phyloP scores from a whole-genome alignment of 2,888 invertebrate species.

The Drosophila mercatorum region DNA sequence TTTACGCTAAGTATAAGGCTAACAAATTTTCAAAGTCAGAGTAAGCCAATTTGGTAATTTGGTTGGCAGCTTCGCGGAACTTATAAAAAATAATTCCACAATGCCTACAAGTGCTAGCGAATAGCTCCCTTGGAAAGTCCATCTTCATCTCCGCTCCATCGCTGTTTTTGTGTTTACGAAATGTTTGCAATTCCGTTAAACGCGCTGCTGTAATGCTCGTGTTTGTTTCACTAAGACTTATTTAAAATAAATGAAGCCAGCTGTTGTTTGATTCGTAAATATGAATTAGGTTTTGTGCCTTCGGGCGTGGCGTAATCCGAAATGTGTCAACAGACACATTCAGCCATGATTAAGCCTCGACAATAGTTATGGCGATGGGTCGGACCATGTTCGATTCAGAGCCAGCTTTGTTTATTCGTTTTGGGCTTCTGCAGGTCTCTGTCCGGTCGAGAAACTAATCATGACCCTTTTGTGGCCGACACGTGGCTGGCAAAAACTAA shows the following conservation, averaged over 20 bases:
- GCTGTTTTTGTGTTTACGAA: neutral
- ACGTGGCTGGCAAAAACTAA: conserved; percentile 68
- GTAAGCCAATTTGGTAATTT: conserved; percentile 52
- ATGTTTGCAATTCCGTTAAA: conserved; percentile 1
- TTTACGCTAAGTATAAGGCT: conserved; percentile 13
- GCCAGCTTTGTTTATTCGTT: conserved; percentile 12
- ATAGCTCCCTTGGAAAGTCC: conserved; percentile 17
- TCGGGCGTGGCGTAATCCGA: conserved; percentile 45
- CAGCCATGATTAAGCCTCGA: conserved; percentile 28
- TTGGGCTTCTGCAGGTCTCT: neutral
- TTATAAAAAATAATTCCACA: conserved; percentile 18
- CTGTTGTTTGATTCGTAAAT: conserved; percentile 50
- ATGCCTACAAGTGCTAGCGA: conserved; percentile 1
- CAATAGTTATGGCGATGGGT: conserved; percentile 23
- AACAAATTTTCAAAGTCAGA: conserved; percentile 42
- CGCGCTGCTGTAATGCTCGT: neutral
- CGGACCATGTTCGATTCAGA: conserved; percentile 10
- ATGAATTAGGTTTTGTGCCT: conserved; percentile 46
- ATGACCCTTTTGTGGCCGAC: conserved; percentile 76
- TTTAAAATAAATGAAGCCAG: neutral
- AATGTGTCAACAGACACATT: conserved; percentile 21
- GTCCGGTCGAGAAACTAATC: conserved; percentile 60
- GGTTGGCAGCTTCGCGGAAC: conserved; percentile 11
- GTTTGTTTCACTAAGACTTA: neutral
- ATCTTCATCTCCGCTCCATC: neutral